phyloP scores from a whole-genome alignment of 2,888 invertebrate genomes.

The Neoaliturus tenellus region DNA sequence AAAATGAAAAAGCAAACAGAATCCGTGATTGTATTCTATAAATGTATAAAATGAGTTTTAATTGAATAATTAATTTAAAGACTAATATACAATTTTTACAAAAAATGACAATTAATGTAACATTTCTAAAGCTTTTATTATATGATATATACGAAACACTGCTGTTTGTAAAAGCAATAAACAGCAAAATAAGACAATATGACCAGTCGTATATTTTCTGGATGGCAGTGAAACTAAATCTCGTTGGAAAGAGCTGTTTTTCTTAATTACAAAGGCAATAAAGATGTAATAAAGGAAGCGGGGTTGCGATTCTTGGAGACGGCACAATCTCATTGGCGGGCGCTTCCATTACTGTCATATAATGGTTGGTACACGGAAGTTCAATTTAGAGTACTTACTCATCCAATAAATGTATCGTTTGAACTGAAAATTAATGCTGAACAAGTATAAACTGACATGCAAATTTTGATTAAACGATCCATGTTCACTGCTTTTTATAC shows the following conservation, averaged over 20 bases:
- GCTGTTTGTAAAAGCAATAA: conserved; percentile 7
- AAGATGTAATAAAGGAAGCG: conserved; percentile 29
- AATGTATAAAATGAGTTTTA: too few species aligned
- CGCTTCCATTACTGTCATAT: background rate
- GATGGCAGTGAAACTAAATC: conserved; percentile 17
- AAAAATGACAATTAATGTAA: too few species aligned
- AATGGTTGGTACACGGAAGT: background rate
- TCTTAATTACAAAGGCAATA: conserved; percentile 43
- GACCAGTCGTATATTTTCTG: background rate
- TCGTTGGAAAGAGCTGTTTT: conserved; percentile 32
- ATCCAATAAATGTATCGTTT: background rate
- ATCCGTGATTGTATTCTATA: too few species aligned
- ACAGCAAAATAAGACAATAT: conserved; percentile 2
- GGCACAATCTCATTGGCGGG: background rate
- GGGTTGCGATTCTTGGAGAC: conserved; percentile 16
- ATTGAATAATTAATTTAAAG: too few species aligned
- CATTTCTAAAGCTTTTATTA: too few species aligned
- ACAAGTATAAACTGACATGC: too few species aligned
- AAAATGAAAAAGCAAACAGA: too few species aligned
- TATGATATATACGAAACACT: background rate
- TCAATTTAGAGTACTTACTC: background rate
- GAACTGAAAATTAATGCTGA: too few species aligned
- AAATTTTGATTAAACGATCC: too few species aligned
- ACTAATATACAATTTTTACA: too few species aligned
- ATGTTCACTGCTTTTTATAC: too few species aligned